A percentile compares a stretch with the other conserved stretches of the same genome.
Conservation (phyloP, 2,888 invertebrate species). For the Abrostola tripartita region DNA sequence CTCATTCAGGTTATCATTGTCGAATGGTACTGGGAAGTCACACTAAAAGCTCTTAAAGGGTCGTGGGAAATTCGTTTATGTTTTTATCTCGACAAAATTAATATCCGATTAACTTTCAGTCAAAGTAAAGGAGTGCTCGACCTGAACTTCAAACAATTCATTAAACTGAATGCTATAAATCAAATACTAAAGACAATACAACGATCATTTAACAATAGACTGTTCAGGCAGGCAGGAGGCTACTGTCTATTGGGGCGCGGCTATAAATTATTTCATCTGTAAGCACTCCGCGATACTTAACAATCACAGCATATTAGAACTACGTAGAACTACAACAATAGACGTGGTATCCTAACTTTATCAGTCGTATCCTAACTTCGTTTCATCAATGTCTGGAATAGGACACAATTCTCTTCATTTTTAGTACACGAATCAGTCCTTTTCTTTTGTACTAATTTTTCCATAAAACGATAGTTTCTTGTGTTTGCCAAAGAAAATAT, state of each 20-base stretch:
- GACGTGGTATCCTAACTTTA: constrained; percentile 18
- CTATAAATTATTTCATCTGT: constrained; percentile 30
- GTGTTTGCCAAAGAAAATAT: too few species aligned
- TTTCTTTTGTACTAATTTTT: too few species aligned
- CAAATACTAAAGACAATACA: background rate
- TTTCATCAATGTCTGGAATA: constrained; percentile 16
- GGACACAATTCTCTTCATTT: constrained; percentile 36
- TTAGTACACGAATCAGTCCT: constrained; percentile 14
- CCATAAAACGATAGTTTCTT: too few species aligned
- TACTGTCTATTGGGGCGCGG: constrained; percentile 3
- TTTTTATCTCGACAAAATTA: constrained; percentile 52
- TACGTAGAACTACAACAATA: constrained; percentile 7
- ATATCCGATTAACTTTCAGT: constrained; percentile 40
- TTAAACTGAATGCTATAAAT: background rate
- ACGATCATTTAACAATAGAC: constrained; percentile 28
- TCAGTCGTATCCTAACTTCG: too few species aligned
- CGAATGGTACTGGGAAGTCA: constrained; percentile 54
- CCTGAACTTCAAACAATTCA: constrained; percentile 11
- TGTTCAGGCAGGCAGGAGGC: constrained; percentile 2
- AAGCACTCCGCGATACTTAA: constrained; percentile 14
- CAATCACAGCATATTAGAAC: constrained; percentile 28
- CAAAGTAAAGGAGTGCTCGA: constrained; percentile 20
- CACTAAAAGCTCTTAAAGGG: constrained; percentile 63
- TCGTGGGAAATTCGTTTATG: constrained; percentile 55
- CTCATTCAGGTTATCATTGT: constrained; percentile 63